phyloP scores from a whole-genome alignment of 2,797 vertebrate species.

The Chrysocyon brachyurus region DNA sequence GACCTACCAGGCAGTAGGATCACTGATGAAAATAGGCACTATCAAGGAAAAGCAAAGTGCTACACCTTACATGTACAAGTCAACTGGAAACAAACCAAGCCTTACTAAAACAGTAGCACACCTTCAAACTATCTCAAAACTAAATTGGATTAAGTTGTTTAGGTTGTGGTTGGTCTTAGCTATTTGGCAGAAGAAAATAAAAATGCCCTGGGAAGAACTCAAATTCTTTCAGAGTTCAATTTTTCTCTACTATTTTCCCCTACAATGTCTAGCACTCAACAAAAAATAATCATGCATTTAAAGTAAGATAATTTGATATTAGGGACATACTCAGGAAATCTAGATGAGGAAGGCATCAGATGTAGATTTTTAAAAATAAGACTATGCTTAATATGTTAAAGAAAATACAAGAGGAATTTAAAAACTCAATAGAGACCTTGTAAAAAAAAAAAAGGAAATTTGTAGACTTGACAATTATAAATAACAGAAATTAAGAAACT shows the following conservation, averaged over 20 bases:
- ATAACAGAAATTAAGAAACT: background rate
- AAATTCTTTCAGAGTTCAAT: background rate
- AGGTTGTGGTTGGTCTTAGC: background rate
- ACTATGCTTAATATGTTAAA: background rate
- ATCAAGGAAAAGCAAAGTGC: background rate
- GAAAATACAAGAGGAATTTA: background rate
- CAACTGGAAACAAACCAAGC: background rate
- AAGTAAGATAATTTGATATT: background rate
- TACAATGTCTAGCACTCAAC: background rate
- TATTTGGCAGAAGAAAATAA: background rate
- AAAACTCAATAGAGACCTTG: background rate
- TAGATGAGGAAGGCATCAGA: background rate
- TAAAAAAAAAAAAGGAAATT: background rate
- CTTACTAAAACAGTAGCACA: background rate
- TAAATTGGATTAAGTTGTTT: background rate
- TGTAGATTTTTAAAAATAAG: background rate
- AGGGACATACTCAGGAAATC: background rate
- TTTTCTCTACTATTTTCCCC: background rate
- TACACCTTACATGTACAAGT: rapidly evolving
- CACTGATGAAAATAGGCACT: background rate
- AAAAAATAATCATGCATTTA: background rate
- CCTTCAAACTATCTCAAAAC: background rate
- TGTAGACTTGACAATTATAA: background rate
- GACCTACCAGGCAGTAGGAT: background rate
- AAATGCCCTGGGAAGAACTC: background rate